Evolutionary conservation across 2,113 vertebrate genomes (phyloP), one percentile per base, ranked within the genome.

Genomic region (Pseudopodoces humilis): DNA sequence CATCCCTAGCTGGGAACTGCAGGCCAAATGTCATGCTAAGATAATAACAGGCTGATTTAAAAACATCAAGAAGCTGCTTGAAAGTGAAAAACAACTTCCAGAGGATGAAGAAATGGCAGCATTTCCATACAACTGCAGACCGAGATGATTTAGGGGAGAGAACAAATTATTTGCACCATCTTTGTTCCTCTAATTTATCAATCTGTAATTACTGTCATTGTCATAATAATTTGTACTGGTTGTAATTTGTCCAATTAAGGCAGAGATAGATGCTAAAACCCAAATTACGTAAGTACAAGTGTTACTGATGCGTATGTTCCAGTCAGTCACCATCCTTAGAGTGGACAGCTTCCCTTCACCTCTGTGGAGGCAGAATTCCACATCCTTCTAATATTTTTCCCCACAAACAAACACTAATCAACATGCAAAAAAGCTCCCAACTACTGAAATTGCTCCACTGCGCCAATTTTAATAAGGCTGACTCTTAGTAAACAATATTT

Each of bases 11-110:
- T 96, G 90, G 76, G 92, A 97, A 78, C 93, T 84, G 88, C 69
- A 83, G 64, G 92, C 90, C 94, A 96, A 93, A 96, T 92, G 92
- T 88, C 95, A 86, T n/a, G 74, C 94, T 90, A 96, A 88, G 86
- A 96, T 96, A 96, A 93, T 96, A 92, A 86, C 15, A 1, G 80
- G 72, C 72, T 94, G 86, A 86, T 90, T 92, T 90, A 71, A 88
- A 89, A 97, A 82, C 90, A 94, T 20, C 19, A 28, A 90, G 83
- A 94, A 93, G 80, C 68, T 46, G 69, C 72, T 50, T 72, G n/a
- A 62, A 95, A 94, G 69, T 18, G 49, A 83, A 83, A 95, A 96
- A 90, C 74, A 91, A 70, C 47, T 88, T 95, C 58, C 58, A 58
- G 28, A 68, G 82, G 67, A 96, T 31, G 49, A 93, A 82, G 72